These are phyloP conservation scores for Rapana venosa DNA, from an alignment of 2,888 invertebrate genomes.

Conservation along the genomic window DNA sequence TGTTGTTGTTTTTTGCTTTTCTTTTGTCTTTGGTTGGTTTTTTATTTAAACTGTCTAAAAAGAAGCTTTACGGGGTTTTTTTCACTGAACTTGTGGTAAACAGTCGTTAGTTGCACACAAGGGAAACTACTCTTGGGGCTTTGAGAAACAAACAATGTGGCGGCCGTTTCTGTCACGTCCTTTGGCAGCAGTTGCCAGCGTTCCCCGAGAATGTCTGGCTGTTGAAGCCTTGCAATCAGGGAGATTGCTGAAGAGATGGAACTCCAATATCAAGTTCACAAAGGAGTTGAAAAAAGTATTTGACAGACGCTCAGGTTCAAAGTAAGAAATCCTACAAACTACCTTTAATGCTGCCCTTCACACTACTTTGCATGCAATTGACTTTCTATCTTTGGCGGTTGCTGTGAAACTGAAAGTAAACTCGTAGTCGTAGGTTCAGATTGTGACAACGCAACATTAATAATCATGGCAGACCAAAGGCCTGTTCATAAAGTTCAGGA, in stretches of 20 bases:
- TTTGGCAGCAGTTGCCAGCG: not conserved
- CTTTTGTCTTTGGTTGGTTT: too few species aligned
- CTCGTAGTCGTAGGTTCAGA: too few species aligned
- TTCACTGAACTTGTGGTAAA: not conserved
- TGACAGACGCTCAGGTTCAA: conserved; percentile 5
- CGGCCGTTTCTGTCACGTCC: not conserved
- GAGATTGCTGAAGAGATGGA: conserved; percentile 4
- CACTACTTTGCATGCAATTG: too few species aligned
- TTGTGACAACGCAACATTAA: too few species aligned
- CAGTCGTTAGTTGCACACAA: not conserved
- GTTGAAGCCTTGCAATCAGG: too few species aligned
- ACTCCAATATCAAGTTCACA: conserved; percentile 36
- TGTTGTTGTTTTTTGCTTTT: too few species aligned
- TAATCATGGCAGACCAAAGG: too few species aligned
- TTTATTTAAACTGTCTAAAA: too few species aligned
- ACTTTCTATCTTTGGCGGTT: too few species aligned
- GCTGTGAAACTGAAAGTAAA: too few species aligned
- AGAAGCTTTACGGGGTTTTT: not conserved
- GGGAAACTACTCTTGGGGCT: conserved; percentile 10
- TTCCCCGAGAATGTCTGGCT: not conserved
- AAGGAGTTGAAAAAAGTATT: conserved; percentile 36
- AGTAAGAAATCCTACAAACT: conserved; percentile 21
- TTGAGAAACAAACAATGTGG: conserved; percentile 21
- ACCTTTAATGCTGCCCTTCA: not conserved
- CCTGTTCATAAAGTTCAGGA: too few species aligned